A percentile compares a stretch with the other conserved stretches of the same genome.
phyloP scores from a whole-genome alignment of 2,797 vertebrate genomes.

The Eremophila alpestris region DNA sequence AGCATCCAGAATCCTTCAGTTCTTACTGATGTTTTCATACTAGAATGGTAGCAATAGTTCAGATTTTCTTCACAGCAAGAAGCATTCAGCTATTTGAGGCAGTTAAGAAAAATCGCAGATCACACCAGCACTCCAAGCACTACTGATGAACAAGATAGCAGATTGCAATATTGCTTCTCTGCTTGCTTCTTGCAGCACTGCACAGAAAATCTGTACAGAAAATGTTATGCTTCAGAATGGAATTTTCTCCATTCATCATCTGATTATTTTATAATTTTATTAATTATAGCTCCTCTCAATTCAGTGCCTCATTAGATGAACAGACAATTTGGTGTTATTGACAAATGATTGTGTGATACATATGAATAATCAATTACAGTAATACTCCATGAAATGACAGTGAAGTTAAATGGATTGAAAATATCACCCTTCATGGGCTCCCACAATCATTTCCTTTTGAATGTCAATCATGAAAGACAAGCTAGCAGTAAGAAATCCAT shows the following conservation, averaged over 20 bases:
- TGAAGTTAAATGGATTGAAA: not conserved
- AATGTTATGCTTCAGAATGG: not conserved
- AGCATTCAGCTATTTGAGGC: not conserved
- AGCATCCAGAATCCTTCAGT: not conserved
- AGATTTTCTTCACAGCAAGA: not conserved
- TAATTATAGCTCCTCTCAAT: not conserved
- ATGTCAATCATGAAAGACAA: not conserved
- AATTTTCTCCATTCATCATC: not conserved
- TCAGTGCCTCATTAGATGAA: not conserved
- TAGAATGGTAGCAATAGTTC: not conserved
- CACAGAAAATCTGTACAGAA: not conserved
- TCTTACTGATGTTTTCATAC: not conserved
- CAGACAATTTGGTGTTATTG: not conserved
- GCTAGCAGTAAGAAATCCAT: not conserved
- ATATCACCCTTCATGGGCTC: not conserved
- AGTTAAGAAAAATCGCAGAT: not conserved
- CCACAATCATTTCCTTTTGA: not conserved
- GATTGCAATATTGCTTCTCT: not conserved
- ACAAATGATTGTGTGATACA: not conserved
- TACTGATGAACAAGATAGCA: not conserved
- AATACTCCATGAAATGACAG: not conserved
- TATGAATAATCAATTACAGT: not conserved
- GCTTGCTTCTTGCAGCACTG: not conserved
- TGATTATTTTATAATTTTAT: constrained; percentile 21
- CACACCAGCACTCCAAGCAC: not conserved